These are phyloP conservation scores for Phlogophora meticulosa DNA, from an alignment of 2,888 invertebrate genomes.

Conservation along the genomic window DNA sequence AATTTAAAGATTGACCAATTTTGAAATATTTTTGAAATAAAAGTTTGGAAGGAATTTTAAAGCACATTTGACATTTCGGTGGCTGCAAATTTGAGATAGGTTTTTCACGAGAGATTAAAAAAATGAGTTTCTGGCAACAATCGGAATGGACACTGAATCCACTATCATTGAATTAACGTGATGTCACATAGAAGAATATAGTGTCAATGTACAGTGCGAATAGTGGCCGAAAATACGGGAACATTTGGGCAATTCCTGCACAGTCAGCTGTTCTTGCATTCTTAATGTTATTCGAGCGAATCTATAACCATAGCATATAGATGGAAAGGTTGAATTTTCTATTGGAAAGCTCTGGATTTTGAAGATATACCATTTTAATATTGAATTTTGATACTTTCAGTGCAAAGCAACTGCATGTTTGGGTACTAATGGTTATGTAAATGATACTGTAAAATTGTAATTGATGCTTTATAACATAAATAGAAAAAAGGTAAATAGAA, in stretches of 20 bases:
- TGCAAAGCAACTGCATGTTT: too few relatives aligned
- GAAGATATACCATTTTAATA: not conserved
- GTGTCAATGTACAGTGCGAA: conserved; percentile 29
- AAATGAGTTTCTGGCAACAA: conserved; percentile 5
- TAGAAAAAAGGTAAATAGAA: too few relatives aligned
- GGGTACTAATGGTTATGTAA: not conserved
- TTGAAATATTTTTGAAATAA: not conserved
- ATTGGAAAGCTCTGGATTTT: not conserved
- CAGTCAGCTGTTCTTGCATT: conserved; percentile 54
- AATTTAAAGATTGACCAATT: too few relatives aligned
- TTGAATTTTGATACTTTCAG: too few relatives aligned
- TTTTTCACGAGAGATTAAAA: conserved; percentile 26
- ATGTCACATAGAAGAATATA: conserved; percentile 42
- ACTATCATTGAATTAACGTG: conserved; percentile 38
- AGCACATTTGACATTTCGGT: not conserved
- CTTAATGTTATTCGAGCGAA: conserved; percentile 44
- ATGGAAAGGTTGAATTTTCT: not conserved
- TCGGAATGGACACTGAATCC: conserved; percentile 6
- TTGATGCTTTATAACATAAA: not conserved
- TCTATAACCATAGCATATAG: not conserved
- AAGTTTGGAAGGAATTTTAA: not conserved
- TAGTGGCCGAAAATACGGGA: conserved; percentile 40
- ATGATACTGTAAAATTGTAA: not conserved
- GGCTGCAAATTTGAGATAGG: conserved; percentile 35
- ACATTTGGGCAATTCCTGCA: conserved; percentile 14